Conservation (phyloP, 1,140 invertebrate species). For the Drosophila tsacasi region DNA sequence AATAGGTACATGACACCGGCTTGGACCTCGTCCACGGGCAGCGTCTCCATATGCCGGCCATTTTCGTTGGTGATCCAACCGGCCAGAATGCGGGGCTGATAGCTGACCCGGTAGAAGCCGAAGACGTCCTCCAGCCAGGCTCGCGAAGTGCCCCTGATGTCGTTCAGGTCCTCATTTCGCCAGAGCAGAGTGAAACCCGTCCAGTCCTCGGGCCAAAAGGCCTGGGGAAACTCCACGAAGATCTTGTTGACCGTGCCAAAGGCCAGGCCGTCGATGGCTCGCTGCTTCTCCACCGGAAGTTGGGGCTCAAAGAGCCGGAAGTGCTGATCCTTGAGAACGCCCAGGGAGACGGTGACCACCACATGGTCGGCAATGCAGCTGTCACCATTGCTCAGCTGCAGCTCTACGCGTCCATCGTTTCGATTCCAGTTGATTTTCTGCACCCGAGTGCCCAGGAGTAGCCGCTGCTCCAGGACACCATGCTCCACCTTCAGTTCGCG, state of each 20-base stretch:
- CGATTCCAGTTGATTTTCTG: conserved; percentile 85
- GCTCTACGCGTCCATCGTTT: conserved; percentile 75
- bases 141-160: conserved; percentile 86
- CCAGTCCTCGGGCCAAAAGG: conserved; percentile 89
- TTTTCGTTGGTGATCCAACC: conserved; percentile 88
- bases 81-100: conserved; percentile 89
- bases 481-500: conserved; percentile 75
- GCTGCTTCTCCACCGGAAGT: conserved; percentile 88
- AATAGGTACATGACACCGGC: conserved; percentile 86
- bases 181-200: conserved; percentile 87
- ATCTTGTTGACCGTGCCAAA: conserved; percentile 92
- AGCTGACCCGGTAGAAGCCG: conserved; percentile 88
- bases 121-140: conserved; percentile 89
- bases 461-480: conserved; percentile 78
- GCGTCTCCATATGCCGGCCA: conserved; percentile 87
- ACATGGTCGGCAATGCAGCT: conserved; percentile 88
- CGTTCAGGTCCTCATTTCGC: conserved; percentile 86
- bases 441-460: conserved; percentile 86
- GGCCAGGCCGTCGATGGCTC: conserved; percentile 88
- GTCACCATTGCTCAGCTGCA: conserved; percentile 88
- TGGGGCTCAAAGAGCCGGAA: conserved; percentile 87
- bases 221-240: conserved; percentile 89
- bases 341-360: conserved; percentile 89
- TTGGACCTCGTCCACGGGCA: conserved; percentile 85
- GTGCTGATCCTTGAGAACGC: conserved; percentile 88